phyloP scores from a whole-genome alignment of 2,888 invertebrate species.

The Falcaria lacertinaria region DNA sequence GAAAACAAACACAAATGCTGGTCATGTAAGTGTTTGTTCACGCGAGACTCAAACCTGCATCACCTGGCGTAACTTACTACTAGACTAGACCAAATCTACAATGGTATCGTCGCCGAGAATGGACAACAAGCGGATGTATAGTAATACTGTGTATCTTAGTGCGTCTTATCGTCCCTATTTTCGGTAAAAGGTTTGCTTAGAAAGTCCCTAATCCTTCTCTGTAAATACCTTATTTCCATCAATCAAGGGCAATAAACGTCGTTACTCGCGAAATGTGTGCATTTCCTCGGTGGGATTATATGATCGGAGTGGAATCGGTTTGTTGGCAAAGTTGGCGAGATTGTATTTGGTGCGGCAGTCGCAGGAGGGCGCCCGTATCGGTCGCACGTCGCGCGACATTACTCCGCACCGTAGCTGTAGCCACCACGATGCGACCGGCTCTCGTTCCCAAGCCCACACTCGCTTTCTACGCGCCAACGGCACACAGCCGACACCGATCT shows the following conservation, averaged over 20 bases:
- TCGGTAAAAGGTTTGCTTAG: too few relatives aligned
- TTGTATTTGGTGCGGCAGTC: conserved; percentile 38
- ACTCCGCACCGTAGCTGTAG: conserved; percentile 11
- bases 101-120: too few relatives aligned
- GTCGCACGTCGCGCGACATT: conserved; percentile 45
- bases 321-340: conserved; percentile 4
- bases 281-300: conserved; percentile 49
- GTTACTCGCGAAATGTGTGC: conserved; percentile 43
- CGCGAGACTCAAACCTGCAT: too few relatives aligned
- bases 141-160: too few relatives aligned
- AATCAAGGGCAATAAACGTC: conserved; percentile 37
- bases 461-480: conserved; percentile 67
- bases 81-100: too few relatives aligned
- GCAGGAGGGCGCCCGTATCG: conserved; percentile 61
- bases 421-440: conserved; percentile 6
- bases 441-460: conserved; percentile 27
- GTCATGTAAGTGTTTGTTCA: too few relatives aligned
- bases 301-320: conserved; percentile 20
- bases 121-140: not conserved
- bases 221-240: conserved; percentile 24
- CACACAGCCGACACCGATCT: conserved; percentile 45
- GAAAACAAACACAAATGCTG: too few relatives aligned
- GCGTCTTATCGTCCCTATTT: too few relatives aligned
- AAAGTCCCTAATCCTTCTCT: conserved; percentile 3
- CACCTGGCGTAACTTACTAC: too few relatives aligned